phyloP scores from a whole-genome alignment of 2,888 invertebrate species.

The Cryptocheilus praepositus region DNA sequence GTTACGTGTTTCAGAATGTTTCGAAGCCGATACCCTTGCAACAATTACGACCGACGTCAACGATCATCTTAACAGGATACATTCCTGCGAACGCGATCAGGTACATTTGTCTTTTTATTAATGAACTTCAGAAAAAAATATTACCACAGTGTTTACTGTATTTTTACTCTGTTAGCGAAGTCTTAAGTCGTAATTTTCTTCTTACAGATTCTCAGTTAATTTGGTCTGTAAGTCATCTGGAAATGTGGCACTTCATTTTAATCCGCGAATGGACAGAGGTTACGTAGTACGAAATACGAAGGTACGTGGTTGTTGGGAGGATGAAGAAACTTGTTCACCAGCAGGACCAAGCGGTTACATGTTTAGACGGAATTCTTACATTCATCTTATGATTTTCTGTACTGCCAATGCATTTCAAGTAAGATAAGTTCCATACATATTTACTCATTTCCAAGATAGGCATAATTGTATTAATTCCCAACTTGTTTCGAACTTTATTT shows the following conservation, averaged over 20 bases:
- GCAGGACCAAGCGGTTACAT: constrained; percentile 54
- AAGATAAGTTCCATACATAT: constrained; percentile 6
- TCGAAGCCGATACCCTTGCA: constrained; percentile 51
- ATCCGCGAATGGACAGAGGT: constrained; percentile 86
- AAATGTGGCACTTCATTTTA: constrained; percentile 87
- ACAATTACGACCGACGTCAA: constrained; percentile 62
- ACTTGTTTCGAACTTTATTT: constrained; percentile 10
- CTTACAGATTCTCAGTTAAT: constrained; percentile 80
- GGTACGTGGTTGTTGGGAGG: constrained; percentile 82
- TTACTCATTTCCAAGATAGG: background rate
- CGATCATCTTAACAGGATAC: constrained; percentile 69
- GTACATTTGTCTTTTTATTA: constrained; percentile 44
- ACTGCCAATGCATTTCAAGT: constrained; percentile 68
- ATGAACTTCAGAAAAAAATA: background rate
- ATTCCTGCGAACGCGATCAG: constrained; percentile 62
- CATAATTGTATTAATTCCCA: background rate
- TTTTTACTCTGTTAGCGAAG: too few relatives aligned
- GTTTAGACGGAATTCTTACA: constrained; percentile 63
- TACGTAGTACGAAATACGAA: constrained; percentile 87
- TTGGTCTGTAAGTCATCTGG: constrained; percentile 74
- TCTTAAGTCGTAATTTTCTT: background rate
- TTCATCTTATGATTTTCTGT: constrained; percentile 69
- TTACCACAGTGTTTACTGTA: too few relatives aligned
- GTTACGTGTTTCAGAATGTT: constrained; percentile 57
- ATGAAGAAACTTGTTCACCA: constrained; percentile 82